A percentile compares a stretch with the other conserved stretches of the same genome.
Evolutionary conservation across 2,888 invertebrate genomes (phyloP).

Genomic region (Psylliodes chrysocephalus): DNA sequence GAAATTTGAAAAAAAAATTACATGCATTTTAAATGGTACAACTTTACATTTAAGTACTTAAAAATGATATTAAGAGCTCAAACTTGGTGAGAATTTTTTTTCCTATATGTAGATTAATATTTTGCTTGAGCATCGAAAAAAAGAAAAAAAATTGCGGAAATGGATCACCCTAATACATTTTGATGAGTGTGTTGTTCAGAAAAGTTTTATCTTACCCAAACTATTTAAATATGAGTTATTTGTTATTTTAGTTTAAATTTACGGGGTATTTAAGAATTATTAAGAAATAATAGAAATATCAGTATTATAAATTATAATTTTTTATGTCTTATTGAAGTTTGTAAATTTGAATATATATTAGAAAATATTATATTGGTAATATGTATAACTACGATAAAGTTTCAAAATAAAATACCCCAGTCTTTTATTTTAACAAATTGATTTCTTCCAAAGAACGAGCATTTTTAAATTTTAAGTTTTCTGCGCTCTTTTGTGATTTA

Average conservation of each 20-base stretch:
- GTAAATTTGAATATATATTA: not conserved
- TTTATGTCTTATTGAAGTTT: not conserved
- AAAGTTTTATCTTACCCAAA: not conserved
- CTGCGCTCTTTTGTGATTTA: conserved; percentile 42
- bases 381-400: no score
- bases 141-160: no score
- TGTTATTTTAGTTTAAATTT: not conserved
- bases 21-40: no score
- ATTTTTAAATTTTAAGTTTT: conserved; percentile 37
- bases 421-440: conserved; percentile 18
- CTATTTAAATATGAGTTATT: not conserved
- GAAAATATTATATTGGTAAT: no score
- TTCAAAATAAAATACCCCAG: not conserved
- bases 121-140: no score
- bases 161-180: no score
- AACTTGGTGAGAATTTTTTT: no score
- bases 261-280: not conserved
- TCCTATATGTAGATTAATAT: no score
- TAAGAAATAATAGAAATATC: not conserved
- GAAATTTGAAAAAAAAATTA: no score
- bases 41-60: no score
- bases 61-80: no score
- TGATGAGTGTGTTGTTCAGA: no score
- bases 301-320: not conserved
- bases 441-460: conserved; percentile 46